These are phyloP conservation scores for Brachyalestes nurse DNA, from an alignment of 2,797 vertebrate genomes.

Conservation along the genomic window DNA sequence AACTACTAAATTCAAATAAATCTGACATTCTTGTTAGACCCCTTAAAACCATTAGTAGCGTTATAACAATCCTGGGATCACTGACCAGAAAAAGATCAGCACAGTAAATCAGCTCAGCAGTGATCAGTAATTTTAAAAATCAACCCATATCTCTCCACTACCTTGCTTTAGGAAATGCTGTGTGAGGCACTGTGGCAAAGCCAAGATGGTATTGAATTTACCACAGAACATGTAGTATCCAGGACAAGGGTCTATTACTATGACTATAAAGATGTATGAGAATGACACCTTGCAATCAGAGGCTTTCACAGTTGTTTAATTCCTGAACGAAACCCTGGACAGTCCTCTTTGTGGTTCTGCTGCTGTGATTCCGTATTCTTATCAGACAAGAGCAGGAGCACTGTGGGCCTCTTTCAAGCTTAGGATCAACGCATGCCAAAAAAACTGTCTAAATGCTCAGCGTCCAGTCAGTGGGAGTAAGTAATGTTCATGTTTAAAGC, in stretches of 20 bases:
- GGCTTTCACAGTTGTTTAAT: slow-evolving; percentile 1
- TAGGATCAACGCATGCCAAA: slow-evolving; percentile 7
- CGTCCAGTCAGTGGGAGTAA: neutral
- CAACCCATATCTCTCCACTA: no score
- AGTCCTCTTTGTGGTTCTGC: slow-evolving; percentile 27
- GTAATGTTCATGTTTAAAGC: no score
- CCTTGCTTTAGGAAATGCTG: neutral
- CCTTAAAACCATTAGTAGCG: neutral
- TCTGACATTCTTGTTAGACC: neutral
- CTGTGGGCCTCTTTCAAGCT: slow-evolving; percentile 15
- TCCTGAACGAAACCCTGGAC: slow-evolving; percentile 1
- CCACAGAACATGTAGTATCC: neutral
- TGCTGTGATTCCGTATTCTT: slow-evolving; percentile 27
- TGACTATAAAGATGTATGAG: neutral
- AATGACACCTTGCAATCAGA: neutral
- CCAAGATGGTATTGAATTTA: neutral
- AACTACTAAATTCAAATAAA: neutral
- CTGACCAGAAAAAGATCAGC: neutral
- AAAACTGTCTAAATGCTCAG: slow-evolving; percentile 1
- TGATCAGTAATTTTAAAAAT: no score
- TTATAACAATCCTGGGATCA: neutral
- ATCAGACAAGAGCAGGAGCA: slow-evolving; percentile 50
- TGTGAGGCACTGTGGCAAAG: neutral
- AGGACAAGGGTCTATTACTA: neutral
- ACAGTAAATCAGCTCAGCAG: no score